Base-by-base conservation (phyloP, 2,113 vertebrate species). In the Onychostoma macrolepis region DNA sequence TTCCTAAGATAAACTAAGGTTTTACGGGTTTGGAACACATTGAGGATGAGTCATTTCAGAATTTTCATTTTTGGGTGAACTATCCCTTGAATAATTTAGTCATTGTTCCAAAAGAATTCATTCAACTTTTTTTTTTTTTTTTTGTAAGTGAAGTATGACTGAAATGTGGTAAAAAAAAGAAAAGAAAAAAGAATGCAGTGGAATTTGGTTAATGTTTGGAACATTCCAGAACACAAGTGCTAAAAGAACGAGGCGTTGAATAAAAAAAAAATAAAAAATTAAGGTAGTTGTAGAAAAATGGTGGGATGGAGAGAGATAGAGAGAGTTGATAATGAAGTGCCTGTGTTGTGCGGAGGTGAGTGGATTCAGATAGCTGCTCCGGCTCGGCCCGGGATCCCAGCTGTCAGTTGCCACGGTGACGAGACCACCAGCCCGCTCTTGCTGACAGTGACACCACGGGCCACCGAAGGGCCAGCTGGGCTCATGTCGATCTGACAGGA, bases 361-460 rank as follows among this genome's bases (percentile, higher is more conserved):
- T 72, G 43, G 67, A 88, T 83, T 80, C 65, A 82, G 78, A 77
- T 63, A 69, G 74, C 75, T 69, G 30, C 30, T 56, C 76, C 43
- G 15, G 48, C 53, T 80, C 74, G 86, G 36, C 56, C 67, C 26
- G 38, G 48, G 87, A 79, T 86, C 88, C 61, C 61, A 45, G 17
- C 77, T 88, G 84, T 89, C 90, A 88, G 87, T 30, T 41, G 58
- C 77, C 48, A 58, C 38, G 21, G 83, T 86, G 88, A 88, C 45
- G 72, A 82, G 88, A 88, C 86, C 84, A 85, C 83, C 80, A 28
- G 79, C 61, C 45, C 72, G 61, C n/a, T 63, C 80, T 45, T 30
- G 78, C 89, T 90, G 89, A 89, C 88, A 89, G 88, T 89, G 88
- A 89, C 87, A 89, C 84, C 71, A 88, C 28, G 41, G 87, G 86